A percentile compares a stretch with the other conserved stretches of the same genome.
Evolutionary conservation across 2,797 vertebrate species (phyloP).

Genomic region (Sebastolobus altivelis): DNA sequence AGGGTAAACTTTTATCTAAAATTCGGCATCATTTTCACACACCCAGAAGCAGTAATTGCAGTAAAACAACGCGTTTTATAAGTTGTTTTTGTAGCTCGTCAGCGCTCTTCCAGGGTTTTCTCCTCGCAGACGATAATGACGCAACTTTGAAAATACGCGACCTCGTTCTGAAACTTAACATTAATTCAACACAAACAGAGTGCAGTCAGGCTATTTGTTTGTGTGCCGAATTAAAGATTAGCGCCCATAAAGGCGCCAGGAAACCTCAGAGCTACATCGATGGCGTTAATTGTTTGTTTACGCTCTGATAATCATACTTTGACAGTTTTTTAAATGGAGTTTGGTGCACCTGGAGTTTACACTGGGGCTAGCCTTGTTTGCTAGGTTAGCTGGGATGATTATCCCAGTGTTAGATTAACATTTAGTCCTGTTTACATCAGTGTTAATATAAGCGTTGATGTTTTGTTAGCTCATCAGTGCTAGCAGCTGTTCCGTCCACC

Average conservation of each 20-base stretch:
- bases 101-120: background rate
- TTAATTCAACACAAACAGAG: background rate
- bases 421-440: background rate
- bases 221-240: background rate
- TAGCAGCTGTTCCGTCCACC: no score
- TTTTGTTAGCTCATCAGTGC: background rate
- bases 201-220: no score
- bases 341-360: background rate
- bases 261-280: background rate
- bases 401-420: background rate
- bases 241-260: fast-evolving
- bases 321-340: background rate
- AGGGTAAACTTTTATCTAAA: no score
- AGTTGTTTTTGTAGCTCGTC: background rate
- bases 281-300: fast-evolving
- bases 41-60: fast-evolving
- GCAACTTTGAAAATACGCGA: no score
- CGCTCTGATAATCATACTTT: background rate
- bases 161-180: no score
- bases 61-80: background rate
- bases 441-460: background rate
- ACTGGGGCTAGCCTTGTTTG: background rate
- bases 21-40: background rate
- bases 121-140: no score
- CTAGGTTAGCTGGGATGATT: background rate